Conservation (phyloP, 1,140 invertebrate species). For the Sinonovacula constricta region DNA sequence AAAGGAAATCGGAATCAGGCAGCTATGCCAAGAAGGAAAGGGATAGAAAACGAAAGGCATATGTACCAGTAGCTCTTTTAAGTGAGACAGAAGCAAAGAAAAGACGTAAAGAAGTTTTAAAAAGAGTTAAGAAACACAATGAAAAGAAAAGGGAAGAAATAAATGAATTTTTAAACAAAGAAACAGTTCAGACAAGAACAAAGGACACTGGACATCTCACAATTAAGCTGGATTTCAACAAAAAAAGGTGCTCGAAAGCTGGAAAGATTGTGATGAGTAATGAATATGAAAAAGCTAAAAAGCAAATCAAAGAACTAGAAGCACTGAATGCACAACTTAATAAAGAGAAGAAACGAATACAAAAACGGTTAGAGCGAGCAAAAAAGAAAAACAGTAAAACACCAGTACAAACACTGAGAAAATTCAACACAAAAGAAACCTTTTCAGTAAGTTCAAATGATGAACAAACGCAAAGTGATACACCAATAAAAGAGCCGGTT, state of each 20-base stretch:
- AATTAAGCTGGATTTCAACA: neutral
- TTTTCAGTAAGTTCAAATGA: neutral
- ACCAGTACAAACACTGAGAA: neutral
- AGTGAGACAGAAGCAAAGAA: neutral
- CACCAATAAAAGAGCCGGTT: neutral
- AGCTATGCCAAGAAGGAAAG: slow-evolving; percentile 6
- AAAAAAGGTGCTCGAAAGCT: neutral
- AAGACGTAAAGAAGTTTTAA: neutral
- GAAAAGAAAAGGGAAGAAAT: neutral
- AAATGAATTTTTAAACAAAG: neutral
- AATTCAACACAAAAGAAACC: neutral
- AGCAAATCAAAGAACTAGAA: neutral
- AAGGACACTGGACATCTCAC: neutral
- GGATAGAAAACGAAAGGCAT: slow-evolving; percentile 21
- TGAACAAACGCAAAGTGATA: neutral
- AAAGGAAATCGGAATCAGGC: too few relatives aligned
- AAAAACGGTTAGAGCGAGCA: neutral
- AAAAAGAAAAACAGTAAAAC: too few relatives aligned
- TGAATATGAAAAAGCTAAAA: neutral
- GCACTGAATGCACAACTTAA: neutral
- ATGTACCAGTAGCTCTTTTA: neutral
- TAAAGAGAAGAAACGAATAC: neutral
- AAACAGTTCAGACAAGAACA: neutral
- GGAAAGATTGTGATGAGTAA: neutral
- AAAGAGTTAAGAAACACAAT: neutral